These are phyloP conservation scores for Bubo scandiacus DNA, from an alignment of 2,113 vertebrate genomes.

Conservation along the genomic window DNA sequence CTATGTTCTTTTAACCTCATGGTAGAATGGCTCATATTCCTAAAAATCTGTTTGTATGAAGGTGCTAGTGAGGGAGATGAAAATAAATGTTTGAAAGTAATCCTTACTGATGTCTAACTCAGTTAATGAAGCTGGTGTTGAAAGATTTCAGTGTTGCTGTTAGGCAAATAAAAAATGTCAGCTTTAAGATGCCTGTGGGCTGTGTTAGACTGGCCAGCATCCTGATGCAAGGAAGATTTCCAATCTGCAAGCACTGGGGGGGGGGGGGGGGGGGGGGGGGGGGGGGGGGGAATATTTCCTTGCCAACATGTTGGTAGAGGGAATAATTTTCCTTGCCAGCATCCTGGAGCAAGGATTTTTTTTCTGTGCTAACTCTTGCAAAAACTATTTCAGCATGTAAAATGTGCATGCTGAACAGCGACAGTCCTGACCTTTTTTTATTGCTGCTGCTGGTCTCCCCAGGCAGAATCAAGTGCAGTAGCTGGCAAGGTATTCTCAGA, in stretches of 20 bases:
- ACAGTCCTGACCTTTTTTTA: neutral
- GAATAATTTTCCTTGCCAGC: neutral
- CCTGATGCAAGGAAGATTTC: neutral
- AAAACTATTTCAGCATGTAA: neutral
- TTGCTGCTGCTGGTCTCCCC: neutral
- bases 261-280: accelerated
- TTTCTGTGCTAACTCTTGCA: neutral
- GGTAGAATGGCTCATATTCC: neutral
- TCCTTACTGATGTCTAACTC: neutral
- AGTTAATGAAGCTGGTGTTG: neutral
- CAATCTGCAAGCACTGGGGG: neutral
- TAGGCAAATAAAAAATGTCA: neutral
- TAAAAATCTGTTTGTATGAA: neutral
- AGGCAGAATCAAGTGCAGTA: neutral
- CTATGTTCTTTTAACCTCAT: neutral
- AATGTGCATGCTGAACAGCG: neutral
- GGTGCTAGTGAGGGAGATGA: neutral
- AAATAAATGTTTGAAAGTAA: neutral
- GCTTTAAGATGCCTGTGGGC: neutral
- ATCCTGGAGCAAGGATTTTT: neutral
- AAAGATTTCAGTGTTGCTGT: neutral
- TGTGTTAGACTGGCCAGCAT: neutral
- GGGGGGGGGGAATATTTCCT: neutral
- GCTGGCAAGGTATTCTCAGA: neutral
- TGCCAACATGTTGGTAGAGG: neutral